Percentiles rank a stretch among this genome's conserved stretches.
Conservation (phyloP, 1,140 invertebrate species). For the Drosophila eugracilis region DNA sequence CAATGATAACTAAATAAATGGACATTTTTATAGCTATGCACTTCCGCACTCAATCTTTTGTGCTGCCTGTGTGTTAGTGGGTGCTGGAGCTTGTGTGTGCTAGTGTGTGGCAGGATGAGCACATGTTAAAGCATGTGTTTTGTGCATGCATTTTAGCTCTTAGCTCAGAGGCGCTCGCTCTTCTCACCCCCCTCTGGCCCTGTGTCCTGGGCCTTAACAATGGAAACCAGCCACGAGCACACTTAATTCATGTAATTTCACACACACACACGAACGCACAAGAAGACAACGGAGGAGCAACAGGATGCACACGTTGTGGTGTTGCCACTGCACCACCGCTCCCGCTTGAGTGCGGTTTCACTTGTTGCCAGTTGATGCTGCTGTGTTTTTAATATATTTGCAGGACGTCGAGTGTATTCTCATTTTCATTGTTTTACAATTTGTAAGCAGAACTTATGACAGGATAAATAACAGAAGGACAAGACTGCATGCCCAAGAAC, state of each 20-base stretch:
- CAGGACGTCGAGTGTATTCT: conserved; percentile 45
- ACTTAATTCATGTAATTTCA: conserved; percentile 83
- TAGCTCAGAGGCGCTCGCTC: conserved; percentile 25
- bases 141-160: conserved; percentile 56
- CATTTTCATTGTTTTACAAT: conserved; percentile 83
- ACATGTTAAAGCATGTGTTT: conserved; percentile 74
- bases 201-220: conserved; percentile 45
- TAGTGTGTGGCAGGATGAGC: conserved; percentile 66
- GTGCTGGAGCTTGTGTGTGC: conserved; percentile 28
- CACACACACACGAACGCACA: conserved; percentile 61
- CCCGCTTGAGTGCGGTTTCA: conserved; percentile 67
- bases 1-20: conserved; percentile 84
- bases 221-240: conserved; percentile 57
- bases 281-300: conserved; percentile 64
- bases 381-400: conserved; percentile 24
- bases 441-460: conserved; percentile 82
- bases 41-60: conserved; percentile 83
- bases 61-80: conserved; percentile 37
- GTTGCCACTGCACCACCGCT: conserved; percentile 3
- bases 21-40: conserved; percentile 84
- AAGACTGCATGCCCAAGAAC: conserved; percentile 27
- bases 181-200: conserved; percentile 15
- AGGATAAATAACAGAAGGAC: conserved; percentile 66
- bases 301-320: conserved; percentile 63
- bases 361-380: conserved; percentile 67